Evolutionary conservation across 2,888 invertebrate species (phyloP).

Genomic region (Pterostichus madidus): DNA sequence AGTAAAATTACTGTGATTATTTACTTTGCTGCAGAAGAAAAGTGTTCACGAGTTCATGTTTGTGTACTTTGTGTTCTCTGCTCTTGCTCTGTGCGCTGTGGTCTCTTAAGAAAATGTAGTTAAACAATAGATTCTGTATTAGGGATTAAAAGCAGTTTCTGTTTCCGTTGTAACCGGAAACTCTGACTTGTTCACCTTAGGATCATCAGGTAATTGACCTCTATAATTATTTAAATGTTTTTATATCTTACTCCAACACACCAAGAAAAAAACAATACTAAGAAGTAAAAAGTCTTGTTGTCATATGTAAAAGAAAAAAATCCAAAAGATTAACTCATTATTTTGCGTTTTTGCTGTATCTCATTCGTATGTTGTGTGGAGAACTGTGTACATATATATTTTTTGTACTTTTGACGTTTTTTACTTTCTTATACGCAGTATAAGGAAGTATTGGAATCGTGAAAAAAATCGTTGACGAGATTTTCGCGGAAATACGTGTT

Average conservation of each 20-base stretch:
- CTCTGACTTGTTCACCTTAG: slow-evolving; percentile 51
- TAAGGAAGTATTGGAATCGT: too few species aligned
- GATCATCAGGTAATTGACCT: slow-evolving; percentile 57
- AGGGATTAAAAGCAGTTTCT: slow-evolving; percentile 29
- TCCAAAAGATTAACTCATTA: neutral
- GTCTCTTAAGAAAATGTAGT: slow-evolving; percentile 71
- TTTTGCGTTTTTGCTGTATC: too few species aligned
- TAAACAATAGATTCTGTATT: slow-evolving; percentile 57
- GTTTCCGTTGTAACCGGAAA: slow-evolving; percentile 54
- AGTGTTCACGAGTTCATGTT: slow-evolving; percentile 24
- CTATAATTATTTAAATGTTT: slow-evolving; percentile 58
- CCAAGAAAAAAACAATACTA: slow-evolving; percentile 12
- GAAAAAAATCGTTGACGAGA: too few species aligned
- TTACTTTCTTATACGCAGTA: too few species aligned
- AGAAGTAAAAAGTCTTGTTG: neutral
- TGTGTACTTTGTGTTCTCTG: neutral
- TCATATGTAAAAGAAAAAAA: neutral
- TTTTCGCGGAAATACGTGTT: too few species aligned
- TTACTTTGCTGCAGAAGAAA: neutral
- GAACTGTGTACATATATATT: too few species aligned
- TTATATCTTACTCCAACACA: slow-evolving; percentile 29
- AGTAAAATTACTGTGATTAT: slow-evolving; percentile 16
- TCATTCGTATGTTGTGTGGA: too few species aligned
- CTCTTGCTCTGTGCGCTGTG: too few species aligned
- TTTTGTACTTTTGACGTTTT: too few species aligned